These are phyloP conservation scores for Mormyrus hasselquistii DNA, from an alignment of 2,797 vertebrate species.

Conservation along the genomic window DNA sequence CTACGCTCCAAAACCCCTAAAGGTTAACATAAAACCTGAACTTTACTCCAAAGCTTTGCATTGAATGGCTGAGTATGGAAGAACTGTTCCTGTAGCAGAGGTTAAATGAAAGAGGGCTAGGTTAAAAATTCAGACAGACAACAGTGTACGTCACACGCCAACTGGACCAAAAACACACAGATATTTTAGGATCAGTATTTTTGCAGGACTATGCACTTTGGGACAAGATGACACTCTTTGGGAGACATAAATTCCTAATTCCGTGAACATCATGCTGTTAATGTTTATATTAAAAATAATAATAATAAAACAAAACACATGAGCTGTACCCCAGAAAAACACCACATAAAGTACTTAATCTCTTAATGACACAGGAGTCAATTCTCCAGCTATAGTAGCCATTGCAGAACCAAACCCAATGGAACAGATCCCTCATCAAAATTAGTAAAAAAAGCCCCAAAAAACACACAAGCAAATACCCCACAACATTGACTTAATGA, in stretches of 20 bases:
- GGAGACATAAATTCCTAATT: background rate
- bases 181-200: background rate
- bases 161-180: background rate
- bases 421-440: background rate
- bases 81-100: background rate
- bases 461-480: background rate
- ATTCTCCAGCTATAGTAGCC: background rate
- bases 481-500: background rate
- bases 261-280: background rate
- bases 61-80: background rate
- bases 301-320: background rate
- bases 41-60: background rate
- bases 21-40: constrained; percentile 4
- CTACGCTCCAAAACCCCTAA: background rate
- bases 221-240: background rate
- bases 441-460: background rate
- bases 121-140: background rate
- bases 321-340: background rate
- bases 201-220: background rate
- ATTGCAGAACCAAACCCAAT: background rate
- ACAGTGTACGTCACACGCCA: background rate
- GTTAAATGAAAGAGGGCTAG: background rate
- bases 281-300: background rate
- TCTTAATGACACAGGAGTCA: background rate
- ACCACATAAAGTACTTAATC: background rate